Evolutionary conservation across 2,797 vertebrate genomes (phyloP), one percentile per base, ranked within the genome.

Genomic region (Valencia hispanica): DNA sequence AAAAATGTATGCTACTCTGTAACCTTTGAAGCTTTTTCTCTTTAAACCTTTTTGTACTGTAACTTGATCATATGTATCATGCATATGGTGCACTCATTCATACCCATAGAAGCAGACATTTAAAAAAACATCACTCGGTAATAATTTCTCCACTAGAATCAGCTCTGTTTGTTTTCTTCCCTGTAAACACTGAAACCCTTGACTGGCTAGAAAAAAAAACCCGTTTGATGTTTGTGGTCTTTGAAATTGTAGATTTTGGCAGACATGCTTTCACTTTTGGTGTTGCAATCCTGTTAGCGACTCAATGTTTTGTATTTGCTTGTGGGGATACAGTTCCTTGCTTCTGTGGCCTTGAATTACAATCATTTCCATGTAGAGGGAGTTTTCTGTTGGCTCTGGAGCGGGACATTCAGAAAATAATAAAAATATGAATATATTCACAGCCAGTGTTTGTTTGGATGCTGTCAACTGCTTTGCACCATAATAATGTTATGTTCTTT

Each of bases 311-410:
- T 90, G 90, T 93, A 87, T 94, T 90, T 92, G 87, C 93, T 90
- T 74, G 83, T 92, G 89, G 87, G 90, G 85, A 91, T 90, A 87
- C 53, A 85, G 89, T 87, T 93, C 91, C 89, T 93, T 91, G 92
- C 93, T 92, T 94, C 90, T 90, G 93, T 94, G 93, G 93, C 93
- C 94, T 94, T 93, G 90, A 91, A 90, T 93, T 86, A 89, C 91
- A 88, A 91, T 87, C 78, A 82, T 81, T 90, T 93, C 84, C 88
- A 90, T 87, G 74, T 82, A 81, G 86, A 7, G 63, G 50, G 83
- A 59, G 50, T 82, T 88, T 84, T 81, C 81, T 89, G 89, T 86
- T 72, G 83, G 81, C 78, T 91, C 74, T 55, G 86, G 83, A 84
- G 80, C 79, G 75, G 82, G 68, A 72, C 89, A 84, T 92, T 90